phyloP scores from a whole-genome alignment of 2,797 vertebrate species.

The Crocidura indochinensis region DNA sequence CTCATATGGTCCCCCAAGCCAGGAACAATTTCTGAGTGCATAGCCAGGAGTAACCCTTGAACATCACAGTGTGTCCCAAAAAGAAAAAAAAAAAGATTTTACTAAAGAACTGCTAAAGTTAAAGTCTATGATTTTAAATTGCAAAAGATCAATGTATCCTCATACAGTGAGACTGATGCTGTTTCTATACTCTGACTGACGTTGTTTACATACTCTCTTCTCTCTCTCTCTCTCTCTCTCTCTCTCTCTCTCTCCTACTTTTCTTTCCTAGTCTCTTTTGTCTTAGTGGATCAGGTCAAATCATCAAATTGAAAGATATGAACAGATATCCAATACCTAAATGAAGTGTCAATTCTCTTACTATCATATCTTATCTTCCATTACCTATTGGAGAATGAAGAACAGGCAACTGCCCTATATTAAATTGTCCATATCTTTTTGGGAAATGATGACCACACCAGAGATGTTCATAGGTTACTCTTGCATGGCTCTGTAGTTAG shows the following conservation, averaged over 20 bases:
- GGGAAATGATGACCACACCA: too few relatives aligned
- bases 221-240: too few relatives aligned
- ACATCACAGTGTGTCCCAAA: too few relatives aligned
- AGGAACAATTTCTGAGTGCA: too few relatives aligned
- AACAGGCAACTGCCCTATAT: neutral
- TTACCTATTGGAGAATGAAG: neutral
- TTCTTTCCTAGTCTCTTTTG: neutral
- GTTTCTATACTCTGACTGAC: neutral
- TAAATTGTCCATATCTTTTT: too few relatives aligned
- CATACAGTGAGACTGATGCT: neutral
- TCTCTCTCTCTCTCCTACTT: neutral
- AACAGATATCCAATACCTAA: neutral
- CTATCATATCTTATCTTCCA: neutral
- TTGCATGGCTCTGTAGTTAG: too few relatives aligned
- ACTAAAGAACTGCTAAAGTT: too few relatives aligned
- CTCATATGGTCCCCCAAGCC: too few relatives aligned
- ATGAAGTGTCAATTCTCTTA: neutral
- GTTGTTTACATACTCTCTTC: neutral
- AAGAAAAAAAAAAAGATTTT: too few relatives aligned
- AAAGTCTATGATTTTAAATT: neutral
- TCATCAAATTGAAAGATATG: neutral
- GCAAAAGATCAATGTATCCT: neutral
- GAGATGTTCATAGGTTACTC: too few relatives aligned
- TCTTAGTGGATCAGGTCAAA: neutral
- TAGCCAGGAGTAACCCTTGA: too few relatives aligned